phyloP scores from a whole-genome alignment of 2,888 invertebrate genomes.

The Clivina fossor region DNA sequence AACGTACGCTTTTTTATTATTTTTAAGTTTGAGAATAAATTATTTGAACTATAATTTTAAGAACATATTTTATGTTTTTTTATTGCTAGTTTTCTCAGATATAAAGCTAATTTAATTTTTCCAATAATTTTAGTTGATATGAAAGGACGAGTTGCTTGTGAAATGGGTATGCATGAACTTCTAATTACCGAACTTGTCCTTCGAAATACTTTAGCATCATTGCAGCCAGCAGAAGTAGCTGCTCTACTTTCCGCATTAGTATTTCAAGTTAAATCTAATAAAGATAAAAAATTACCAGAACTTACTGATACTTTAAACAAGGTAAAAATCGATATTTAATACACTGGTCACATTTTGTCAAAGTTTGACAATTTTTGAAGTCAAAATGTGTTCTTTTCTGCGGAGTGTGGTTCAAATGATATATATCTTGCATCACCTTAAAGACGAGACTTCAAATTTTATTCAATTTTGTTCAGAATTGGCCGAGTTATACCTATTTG shows the following conservation, averaged over 20 bases:
- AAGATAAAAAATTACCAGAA: constrained; percentile 53
- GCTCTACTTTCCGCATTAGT: constrained; percentile 91
- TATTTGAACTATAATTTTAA: not conserved
- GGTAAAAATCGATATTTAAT: constrained; percentile 48
- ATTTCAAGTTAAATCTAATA: constrained; percentile 79
- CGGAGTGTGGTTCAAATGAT: too few species aligned
- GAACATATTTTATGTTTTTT: too few species aligned
- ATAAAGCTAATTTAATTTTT: not conserved
- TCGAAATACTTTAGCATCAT: constrained; percentile 82
- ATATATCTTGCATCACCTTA: too few species aligned
- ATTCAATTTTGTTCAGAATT: too few species aligned
- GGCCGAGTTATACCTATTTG: too few species aligned
- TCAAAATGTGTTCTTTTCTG: too few species aligned
- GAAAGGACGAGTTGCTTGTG: constrained; percentile 84
- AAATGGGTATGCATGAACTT: constrained; percentile 85
- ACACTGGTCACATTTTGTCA: too few species aligned
- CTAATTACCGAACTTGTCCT: constrained; percentile 93
- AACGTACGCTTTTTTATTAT: constrained; percentile 55
- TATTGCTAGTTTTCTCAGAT: not conserved
- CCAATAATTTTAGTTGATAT: constrained; percentile 61
- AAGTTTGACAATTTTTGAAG: too few species aligned
- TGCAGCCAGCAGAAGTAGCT: constrained; percentile 89
- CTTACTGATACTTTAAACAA: constrained; percentile 62
- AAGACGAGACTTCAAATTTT: too few species aligned
- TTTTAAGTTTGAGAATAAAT: not conserved